Conservation (phyloP, 2,888 invertebrate genomes). For the Philaethria dido region DNA sequence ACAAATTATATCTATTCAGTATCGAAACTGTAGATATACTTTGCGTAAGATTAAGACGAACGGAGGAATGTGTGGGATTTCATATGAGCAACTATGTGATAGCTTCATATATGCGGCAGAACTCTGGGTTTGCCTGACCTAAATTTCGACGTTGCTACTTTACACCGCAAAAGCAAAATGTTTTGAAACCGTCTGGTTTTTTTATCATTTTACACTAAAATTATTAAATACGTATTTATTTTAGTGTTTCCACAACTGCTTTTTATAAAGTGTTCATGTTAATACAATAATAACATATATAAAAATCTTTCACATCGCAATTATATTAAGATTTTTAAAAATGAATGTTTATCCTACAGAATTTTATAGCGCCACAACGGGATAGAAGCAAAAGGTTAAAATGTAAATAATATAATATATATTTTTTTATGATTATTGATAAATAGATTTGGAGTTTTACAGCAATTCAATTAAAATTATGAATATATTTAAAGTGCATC, state of each 20-base stretch:
- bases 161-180: constrained; percentile 3
- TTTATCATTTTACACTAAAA: neutral
- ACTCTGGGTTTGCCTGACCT: constrained; percentile 25
- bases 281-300: too few species aligned
- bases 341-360: too few species aligned
- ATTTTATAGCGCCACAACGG: too few species aligned
- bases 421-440: neutral
- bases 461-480: neutral
- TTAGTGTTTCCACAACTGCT: too few species aligned
- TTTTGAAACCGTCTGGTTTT: neutral
- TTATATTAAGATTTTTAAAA: too few species aligned
- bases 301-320: too few species aligned
- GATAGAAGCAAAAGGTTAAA: too few species aligned
- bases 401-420: too few species aligned
- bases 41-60: constrained; percentile 2
- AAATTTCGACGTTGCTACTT: constrained; percentile 25
- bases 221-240: neutral
- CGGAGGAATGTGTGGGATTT: neutral
- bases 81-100: constrained; percentile 34
- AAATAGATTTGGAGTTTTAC: neutral
- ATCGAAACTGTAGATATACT: neutral
- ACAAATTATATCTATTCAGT: neutral
- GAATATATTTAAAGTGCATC: neutral
- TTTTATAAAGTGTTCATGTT: too few species aligned
- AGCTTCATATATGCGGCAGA: constrained; percentile 26